Conservation (phyloP, 2,797 vertebrate genomes). For the Lepilemur septentrionalis region DNA sequence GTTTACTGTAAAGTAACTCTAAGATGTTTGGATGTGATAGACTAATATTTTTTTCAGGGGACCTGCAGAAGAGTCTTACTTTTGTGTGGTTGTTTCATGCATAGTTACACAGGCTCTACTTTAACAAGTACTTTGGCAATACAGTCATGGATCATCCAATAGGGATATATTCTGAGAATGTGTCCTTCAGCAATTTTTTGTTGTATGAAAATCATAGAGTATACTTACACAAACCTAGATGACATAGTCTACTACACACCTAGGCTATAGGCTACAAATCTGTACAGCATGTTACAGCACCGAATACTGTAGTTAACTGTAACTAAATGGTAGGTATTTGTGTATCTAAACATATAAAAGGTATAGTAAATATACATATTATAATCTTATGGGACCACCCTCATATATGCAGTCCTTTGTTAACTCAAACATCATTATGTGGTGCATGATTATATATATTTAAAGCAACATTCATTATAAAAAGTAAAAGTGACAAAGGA, state of each 20-base stretch:
- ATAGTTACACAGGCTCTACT: neutral
- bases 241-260: neutral
- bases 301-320: neutral
- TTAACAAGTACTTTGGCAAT: neutral
- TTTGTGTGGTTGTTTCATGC: neutral
- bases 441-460: neutral
- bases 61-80: neutral
- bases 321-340: neutral
- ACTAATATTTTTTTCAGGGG: neutral
- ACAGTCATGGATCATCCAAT: neutral
- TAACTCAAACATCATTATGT: neutral
- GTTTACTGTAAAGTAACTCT: constrained; percentile 23
- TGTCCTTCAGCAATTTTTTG: neutral
- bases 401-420: neutral
- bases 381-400: neutral
- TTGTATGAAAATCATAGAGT: neutral
- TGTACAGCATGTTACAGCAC: too few species aligned
- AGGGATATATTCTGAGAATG: neutral
- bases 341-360: neutral
- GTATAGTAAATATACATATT: neutral
- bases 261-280: neutral
- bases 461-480: constrained; percentile 1
- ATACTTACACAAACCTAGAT: neutral
- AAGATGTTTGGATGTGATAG: neutral
- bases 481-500: neutral